Percentiles rank a stretch among this genome's conserved stretches.
These are phyloP conservation scores for Pelagia noctiluca DNA, from an alignment of 30 jellyfish, hydroid and myxozoan genomes.

Conservation along the genomic window DNA sequence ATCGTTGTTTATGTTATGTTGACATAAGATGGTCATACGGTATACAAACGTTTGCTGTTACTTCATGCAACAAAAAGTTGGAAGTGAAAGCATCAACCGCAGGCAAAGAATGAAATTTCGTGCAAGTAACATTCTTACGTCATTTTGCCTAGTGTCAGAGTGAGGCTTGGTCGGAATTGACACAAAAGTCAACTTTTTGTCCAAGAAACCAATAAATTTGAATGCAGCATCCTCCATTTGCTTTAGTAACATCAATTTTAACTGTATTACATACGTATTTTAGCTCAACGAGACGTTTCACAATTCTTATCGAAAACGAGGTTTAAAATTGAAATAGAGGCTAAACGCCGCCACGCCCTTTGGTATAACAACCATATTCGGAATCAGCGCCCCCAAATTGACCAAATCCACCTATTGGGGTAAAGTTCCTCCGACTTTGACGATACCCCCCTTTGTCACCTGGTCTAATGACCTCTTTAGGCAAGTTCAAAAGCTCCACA, in stretches of 20 bases:
- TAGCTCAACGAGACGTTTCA: too few relatives aligned
- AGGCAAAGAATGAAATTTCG: conserved; percentile 29
- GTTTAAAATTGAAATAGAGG: conserved; percentile 37
- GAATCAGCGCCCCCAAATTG: conserved; percentile 31
- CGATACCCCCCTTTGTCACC: conserved; percentile 37
- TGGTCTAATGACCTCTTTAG: conserved; percentile 26
- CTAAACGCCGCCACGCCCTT: conserved; percentile 39
- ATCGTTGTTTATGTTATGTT: conserved; percentile 15
- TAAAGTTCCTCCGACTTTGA: conserved; percentile 25
- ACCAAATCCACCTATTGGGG: conserved; percentile 30
- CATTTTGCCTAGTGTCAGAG: conserved; percentile 21
- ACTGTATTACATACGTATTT: too few relatives aligned
- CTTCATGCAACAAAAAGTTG: conserved; percentile 17
- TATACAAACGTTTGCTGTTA: conserved; percentile 4
- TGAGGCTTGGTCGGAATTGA: conserved; percentile 25
- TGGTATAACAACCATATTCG: conserved; percentile 31
- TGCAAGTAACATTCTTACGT: conserved; percentile 9
- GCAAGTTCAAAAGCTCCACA: too few relatives aligned
- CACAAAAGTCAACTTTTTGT: conserved; percentile 24
- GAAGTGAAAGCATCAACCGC: conserved; percentile 33
- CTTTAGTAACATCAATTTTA: too few relatives aligned
- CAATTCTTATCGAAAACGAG: conserved; percentile 48
- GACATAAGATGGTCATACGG: conserved; percentile 2
- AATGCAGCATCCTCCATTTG: too few relatives aligned
- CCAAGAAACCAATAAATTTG: too few relatives aligned